Percentiles rank a stretch among this genome's conserved stretches.
phyloP scores from a whole-genome alignment of 2,888 invertebrate genomes.

The Erebia epiphron region DNA sequence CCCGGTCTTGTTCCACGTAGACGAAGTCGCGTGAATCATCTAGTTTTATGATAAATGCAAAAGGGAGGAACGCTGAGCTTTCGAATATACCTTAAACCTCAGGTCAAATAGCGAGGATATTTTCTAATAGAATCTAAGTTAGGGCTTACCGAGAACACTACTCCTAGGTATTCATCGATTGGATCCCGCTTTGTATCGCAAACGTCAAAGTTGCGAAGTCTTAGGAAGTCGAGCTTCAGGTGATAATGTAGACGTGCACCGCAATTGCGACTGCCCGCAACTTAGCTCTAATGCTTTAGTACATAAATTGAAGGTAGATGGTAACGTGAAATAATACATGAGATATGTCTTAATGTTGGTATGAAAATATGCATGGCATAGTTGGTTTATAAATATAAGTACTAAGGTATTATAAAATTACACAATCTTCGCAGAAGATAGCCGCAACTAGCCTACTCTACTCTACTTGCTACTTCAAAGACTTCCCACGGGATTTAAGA shows the following conservation, averaged over 20 bases:
- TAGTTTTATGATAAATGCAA: too few relatives aligned
- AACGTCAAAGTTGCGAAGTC: conserved; percentile 79
- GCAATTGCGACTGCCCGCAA: conserved; percentile 44
- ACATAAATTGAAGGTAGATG: neutral
- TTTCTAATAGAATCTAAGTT: conserved; percentile 1
- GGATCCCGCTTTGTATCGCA: conserved; percentile 60
- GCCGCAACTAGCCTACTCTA: too few relatives aligned
- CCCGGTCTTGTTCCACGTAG: too few relatives aligned
- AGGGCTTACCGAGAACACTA: conserved; percentile 30
- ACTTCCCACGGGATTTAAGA: too few relatives aligned
- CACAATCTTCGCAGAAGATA: too few relatives aligned
- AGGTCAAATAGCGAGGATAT: conserved; percentile 6
- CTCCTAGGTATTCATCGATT: conserved; percentile 60
- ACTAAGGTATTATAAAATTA: too few relatives aligned
- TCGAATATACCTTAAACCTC: neutral
- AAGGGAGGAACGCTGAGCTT: too few relatives aligned
- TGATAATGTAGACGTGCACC: conserved; percentile 80
- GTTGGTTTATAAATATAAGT: too few relatives aligned
- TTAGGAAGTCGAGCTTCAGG: conserved; percentile 78
- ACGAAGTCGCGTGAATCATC: too few relatives aligned
- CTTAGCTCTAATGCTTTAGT: conserved; percentile 1
- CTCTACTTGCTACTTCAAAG: too few relatives aligned
- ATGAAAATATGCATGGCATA: neutral
- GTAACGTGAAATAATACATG: neutral
- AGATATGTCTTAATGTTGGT: too few relatives aligned